Evolutionary conservation across 2,797 vertebrate genomes (phyloP), one percentile per base, ranked within the genome.

Genomic region (Hylomyscus alleni): DNA sequence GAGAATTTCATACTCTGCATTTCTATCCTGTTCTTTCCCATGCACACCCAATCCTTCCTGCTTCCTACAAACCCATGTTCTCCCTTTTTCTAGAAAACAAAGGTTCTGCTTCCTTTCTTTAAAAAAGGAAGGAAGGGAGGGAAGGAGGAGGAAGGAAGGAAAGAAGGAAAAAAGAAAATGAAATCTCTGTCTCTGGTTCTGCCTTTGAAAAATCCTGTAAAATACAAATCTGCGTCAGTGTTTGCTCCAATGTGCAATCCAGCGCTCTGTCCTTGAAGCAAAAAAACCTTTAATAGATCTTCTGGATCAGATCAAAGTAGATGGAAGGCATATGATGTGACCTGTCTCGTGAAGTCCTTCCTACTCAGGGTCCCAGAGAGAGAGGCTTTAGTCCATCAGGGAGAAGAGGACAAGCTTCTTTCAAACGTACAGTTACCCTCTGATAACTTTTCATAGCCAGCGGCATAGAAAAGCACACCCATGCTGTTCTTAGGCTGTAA

Each of bases 221-320:
- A 88, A 31, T 58, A 75, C 0, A 91, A 94, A 99, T 99, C 99
- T 0, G 99, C 99, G 47, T 99, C 99, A 0, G 99, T 99, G 0
- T 99, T 99, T 91, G 98, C 99, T 78, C 99, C 99, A 81, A 99
- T 99, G 98, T 99, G 99, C 98, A 99, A 99, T 98, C 99, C 99
- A 0, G 47, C 99, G 56, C 99, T 99, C 98, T 99, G 99, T 95
- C 99, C 99, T 60, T 99, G 99, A 99, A 99, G 99, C 19, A 99
- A 99, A 98, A 99, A 83, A 47, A 99, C 99, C 54, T 99, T 99
- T 69, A 89, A 98, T 0, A 99, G 99, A 56, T 99, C 99, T 97
- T 99, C 99, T 96, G 99, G 99, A 94, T 80, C 99, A 14, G 99
- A 99, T 95, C 96, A 98, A 94, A 98, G 98, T 93, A 98, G 99